A percentile compares a stretch with the other conserved stretches of the same genome.
phyloP scores from a whole-genome alignment of 1,140 invertebrate species.

The Schlechtendalia chinensis region DNA sequence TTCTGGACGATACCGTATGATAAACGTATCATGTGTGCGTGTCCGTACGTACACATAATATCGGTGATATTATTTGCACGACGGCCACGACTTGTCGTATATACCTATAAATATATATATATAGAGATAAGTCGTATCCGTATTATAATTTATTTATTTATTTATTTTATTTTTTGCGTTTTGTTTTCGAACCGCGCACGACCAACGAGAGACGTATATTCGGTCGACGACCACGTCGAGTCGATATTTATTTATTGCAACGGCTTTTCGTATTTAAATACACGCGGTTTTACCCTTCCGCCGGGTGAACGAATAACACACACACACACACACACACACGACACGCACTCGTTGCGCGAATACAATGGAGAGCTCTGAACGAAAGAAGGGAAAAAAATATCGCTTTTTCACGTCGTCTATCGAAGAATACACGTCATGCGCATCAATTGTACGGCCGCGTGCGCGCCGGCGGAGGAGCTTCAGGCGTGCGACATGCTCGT shows the following conservation, averaged over 20 bases:
- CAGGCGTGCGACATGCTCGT: conserved; percentile 47
- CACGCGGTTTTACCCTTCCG: background rate
- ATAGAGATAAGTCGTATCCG: background rate
- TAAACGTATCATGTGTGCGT: background rate
- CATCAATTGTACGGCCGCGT: background rate
- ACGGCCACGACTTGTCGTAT: conserved; percentile 25
- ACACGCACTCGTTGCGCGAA: too few species aligned
- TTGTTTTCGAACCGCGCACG: conserved; percentile 15
- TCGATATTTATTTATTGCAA: background rate
- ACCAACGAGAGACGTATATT: background rate
- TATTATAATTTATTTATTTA: background rate
- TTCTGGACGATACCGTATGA: background rate
- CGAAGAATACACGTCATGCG: background rate
- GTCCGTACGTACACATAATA: background rate
- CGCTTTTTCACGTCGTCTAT: conserved; percentile 31
- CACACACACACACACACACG: too few species aligned
- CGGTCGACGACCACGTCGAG: background rate
- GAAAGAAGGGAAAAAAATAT: conserved; percentile 10
- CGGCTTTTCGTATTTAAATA: conserved; percentile 20
- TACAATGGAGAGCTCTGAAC: conserved; percentile 33
- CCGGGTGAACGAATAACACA: background rate
- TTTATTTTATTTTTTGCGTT: background rate
- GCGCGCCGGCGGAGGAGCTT: conserved; percentile 9
- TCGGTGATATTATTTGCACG: conserved; percentile 34
- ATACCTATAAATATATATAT: too few species aligned